Base-by-base conservation (phyloP, 2,797 vertebrate genomes). In the Anas capensis region DNA sequence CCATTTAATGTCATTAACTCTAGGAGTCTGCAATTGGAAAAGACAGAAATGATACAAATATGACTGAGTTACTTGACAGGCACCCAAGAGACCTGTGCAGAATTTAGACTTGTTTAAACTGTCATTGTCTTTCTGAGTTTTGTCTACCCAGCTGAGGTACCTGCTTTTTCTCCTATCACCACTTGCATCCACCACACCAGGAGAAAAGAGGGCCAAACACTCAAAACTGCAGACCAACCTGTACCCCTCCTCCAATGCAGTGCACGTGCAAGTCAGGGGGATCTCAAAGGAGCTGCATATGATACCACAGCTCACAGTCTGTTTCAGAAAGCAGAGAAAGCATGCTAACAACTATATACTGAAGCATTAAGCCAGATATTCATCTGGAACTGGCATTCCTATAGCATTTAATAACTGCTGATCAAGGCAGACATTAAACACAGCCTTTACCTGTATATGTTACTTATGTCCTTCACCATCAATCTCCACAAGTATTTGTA, bases 401-500 rank as follows among this genome's bases (percentile, higher is more conserved):
- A 56, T 4, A 73, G 31, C n/a, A 78, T 44, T 20, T 69, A 89
- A 18, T 23, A 92, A 69, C 34, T 72, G 65, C 58, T 72, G 56
- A 88, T 64, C 46, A 40, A 76, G 11, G 48, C 6, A 79, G 18
- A 68, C 3, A 40, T 33, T 48, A 58, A 73, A 66, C 13, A 36
- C 1, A 2, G 10, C 14, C 83, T 57, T 97, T 96, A 99, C 99
- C 98, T 98, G 98, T 99, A 99, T 95, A 99, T 99, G 66, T 86
- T 98, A 82, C 96, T 65, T 98, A 99, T 99, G 94, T 99, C 99
- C 95, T 99, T 99, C 78, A 99, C 99, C 99, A 99, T 99, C 73
- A 99, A 89, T 82, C 99, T 98, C 99, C 99, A 99, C 56, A 99
- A 98, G 89, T 99, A 99, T 95, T 99, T 99, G 97, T 99, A 99